Base-by-base conservation (phyloP, 2,113 vertebrate species). In the Tragulus kanchil region DNA sequence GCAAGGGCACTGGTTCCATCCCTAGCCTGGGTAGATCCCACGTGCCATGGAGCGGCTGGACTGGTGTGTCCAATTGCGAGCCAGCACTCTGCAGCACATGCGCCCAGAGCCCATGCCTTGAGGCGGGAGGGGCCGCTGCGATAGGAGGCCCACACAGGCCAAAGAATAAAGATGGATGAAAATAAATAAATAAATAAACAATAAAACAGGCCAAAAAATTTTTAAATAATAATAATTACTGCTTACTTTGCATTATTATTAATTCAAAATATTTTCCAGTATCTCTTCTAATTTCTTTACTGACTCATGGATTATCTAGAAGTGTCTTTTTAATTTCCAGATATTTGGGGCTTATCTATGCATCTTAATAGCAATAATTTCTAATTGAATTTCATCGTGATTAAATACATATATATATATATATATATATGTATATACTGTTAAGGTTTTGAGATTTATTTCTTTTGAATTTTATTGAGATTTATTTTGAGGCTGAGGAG, bases 391-490 rank as follows among this genome's bases (percentile, higher is more conserved):
- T 82, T 82, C 36, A 45, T 45, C 45, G 69, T 71, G 69, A 71
- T 28, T 19, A 10, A 9, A 17, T 42, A 69, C 36, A 36, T 67
- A 36, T 36, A 69, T 11, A 42, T 5, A 21, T 14, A 36, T 36
- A 36, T 36, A 36, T 36, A 36, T 36, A 36, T 36, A 81, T 58
- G 31, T 52, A 89, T 9, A 69, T 69, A 69, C 2, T 77, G 36
- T n/a, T 26, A 84, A 65, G 13, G 31, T 89, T 89, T 62, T 5
- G 6, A 93, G 56, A 67, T 89, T 15, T 26, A 78, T 50, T 62
- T 90, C 45, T 86, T 90, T 88, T 88, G 23, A 82, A 89, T 65
- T 83, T 83, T 84, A 23, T 52, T 82, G 17, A 83, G 50, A 67
- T 82, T 65, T 67, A 59, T 75, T 83, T 95, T 84, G 83, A 77